Conservation (phyloP, 1,140 invertebrate genomes). For the Drosophila virilis region DNA sequence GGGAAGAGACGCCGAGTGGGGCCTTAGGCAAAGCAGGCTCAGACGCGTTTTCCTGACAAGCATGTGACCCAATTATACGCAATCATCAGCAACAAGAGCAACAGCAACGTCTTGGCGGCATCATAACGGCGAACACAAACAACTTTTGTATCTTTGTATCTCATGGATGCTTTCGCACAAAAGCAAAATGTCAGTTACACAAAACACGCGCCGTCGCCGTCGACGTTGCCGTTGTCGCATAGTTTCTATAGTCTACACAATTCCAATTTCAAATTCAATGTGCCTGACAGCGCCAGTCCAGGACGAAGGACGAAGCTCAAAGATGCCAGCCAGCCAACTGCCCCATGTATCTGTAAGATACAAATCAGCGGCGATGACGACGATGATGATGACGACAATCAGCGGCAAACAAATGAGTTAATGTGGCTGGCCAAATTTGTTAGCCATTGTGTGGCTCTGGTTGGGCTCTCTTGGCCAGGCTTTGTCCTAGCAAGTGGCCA, state of each 20-base stretch:
- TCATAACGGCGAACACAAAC: conserved; percentile 51
- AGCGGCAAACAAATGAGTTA: conserved; percentile 76
- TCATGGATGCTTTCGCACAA: conserved; percentile 49
- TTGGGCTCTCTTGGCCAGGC: conserved; percentile 40
- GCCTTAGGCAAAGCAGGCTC: background rate
- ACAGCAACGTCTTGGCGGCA: conserved; percentile 49
- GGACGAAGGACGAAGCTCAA: conserved; percentile 22
- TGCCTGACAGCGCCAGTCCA: conserved; percentile 68
- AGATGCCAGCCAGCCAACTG: conserved; percentile 5
- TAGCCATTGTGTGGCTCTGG: conserved; percentile 48
- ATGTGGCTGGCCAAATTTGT: conserved; percentile 66
- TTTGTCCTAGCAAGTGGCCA: conserved; percentile 78
- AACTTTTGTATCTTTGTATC: conserved; percentile 60
- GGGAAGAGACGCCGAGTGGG: background rate
- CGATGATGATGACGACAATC: conserved; percentile 72
- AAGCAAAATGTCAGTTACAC: conserved; percentile 72
- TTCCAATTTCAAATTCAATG: conserved; percentile 80
- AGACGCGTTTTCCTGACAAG: conserved; percentile 69
- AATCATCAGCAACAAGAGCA: conserved; percentile 54
- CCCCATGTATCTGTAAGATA: conserved; percentile 41
- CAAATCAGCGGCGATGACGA: conserved; percentile 55
- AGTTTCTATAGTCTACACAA: conserved; percentile 48
- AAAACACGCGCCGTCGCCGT: conserved; percentile 54
- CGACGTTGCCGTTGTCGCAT: conserved; percentile 1
- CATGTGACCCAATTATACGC: conserved; percentile 79